phyloP scores from a whole-genome alignment of 2,888 invertebrate species.

The Synanthedon andrenaeformis region DNA sequence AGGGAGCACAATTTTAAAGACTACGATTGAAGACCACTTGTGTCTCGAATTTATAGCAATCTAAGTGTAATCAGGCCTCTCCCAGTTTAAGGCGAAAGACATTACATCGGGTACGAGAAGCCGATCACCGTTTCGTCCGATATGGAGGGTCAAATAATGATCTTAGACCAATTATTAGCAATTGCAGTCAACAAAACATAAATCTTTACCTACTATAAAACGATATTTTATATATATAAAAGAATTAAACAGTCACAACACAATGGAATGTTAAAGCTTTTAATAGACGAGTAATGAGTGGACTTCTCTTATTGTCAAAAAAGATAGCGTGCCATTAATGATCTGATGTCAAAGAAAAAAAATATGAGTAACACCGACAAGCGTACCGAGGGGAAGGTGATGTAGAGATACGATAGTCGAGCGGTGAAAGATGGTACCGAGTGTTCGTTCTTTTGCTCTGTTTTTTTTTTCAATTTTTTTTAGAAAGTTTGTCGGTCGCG shows the following conservation, averaged over 20 bases:
- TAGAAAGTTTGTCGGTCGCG: constrained; percentile 66
- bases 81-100: constrained; percentile 52
- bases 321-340: constrained; percentile 16
- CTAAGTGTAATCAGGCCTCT: constrained; percentile 57
- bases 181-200: neutral
- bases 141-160: constrained; percentile 35
- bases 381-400: constrained; percentile 18
- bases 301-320: constrained; percentile 8
- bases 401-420: constrained; percentile 47
- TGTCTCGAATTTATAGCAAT: constrained; percentile 67
- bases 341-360: constrained; percentile 4
- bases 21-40: constrained; percentile 51
- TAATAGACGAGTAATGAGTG: neutral
- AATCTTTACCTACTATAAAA: too few species aligned
- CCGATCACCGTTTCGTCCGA: constrained; percentile 43
- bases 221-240: too few species aligned
- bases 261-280: neutral
- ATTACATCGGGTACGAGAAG: constrained; percentile 50
- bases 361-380: neutral
- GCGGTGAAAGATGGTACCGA: constrained; percentile 65
- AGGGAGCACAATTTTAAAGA: constrained; percentile 65
- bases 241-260: too few species aligned
- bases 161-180: neutral
- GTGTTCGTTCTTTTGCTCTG: constrained; percentile 60
- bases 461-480: constrained; percentile 54